A percentile compares a stretch with the other conserved stretches of the same genome.
Evolutionary conservation across 30 jellyfish, hydroid and myxozoan species (phyloP).

Genomic region (Clytia hemisphaerica): DNA sequence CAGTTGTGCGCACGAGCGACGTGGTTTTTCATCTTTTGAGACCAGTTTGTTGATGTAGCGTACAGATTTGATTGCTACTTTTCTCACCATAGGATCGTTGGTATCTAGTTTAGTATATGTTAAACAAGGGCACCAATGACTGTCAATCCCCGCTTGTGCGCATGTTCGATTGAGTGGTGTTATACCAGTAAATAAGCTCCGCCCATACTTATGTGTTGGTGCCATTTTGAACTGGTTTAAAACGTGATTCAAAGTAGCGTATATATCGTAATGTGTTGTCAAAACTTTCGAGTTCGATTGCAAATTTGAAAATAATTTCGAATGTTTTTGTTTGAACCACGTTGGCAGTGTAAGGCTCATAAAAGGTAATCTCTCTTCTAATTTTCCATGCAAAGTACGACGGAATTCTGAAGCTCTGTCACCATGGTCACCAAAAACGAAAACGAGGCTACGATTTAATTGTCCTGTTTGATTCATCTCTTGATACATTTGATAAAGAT

Average conservation of each 20-base stretch:
- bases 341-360: conserved; percentile 12
- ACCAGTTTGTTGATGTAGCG: background rate
- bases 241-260: conserved; percentile 25
- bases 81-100: background rate
- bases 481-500: background rate
- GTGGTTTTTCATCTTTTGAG: no score
- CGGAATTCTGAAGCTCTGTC: conserved; percentile 21
- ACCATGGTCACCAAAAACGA: conserved; percentile 37
- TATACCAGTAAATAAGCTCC: conserved; percentile 11
- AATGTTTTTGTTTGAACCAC: background rate
- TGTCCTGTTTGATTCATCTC: background rate
- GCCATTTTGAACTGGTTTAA: background rate
- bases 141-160: conserved; percentile 16
- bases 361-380: conserved; percentile 37
- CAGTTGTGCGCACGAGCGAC: background rate
- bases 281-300: conserved; percentile 2
- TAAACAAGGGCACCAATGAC: conserved; percentile 33
- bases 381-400: conserved; percentile 20
- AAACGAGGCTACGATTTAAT: conserved; percentile 2
- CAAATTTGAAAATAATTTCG: background rate
- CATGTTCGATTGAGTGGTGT: conserved; percentile 19
- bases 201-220: background rate
- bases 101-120: background rate
- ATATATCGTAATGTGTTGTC: conserved; percentile 24
- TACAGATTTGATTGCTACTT: conserved; percentile 8